Evolutionary conservation across 2,888 invertebrate species (phyloP), one percentile per base, ranked within the genome.

Genomic region (Synanthedon tipuliformis): DNA sequence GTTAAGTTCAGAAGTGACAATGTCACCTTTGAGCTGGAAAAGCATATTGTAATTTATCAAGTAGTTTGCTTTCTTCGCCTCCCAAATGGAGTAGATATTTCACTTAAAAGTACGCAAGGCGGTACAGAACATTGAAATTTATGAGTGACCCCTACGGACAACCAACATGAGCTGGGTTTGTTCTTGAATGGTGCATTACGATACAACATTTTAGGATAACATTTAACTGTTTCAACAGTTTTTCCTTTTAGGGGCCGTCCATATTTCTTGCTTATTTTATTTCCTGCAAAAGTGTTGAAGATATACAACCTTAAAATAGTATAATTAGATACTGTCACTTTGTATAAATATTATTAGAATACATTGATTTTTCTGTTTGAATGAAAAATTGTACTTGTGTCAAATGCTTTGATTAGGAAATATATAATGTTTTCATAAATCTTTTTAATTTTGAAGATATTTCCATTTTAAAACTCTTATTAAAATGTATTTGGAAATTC

Each of bases 91-190:
- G 75, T 61, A 74, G 72, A 81, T 80, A 80, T 79, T 79, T 80
- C 78, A 80, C 79, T 80, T 78, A 75, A 80, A 57, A 80, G 77
- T 78, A 71, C 76, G 69, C 73, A 65, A 69, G 73, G 72, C 67
- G 73, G 78, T 78, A 77, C 77, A 73, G 75, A 74, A 77, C 73
- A 81, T 81, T 80, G 80, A 77, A 75, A 81, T 81, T 81, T 81
- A 81, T 75, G 78, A 76, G 77, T 74, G 75, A 75, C 75, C 80
- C 73, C 71, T 4, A 66, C 75, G 74, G 77, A 71, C 76, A 73
- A 64, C 69, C 65, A 71, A 71, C 68, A 67, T 67, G 67, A 72
- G 71, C 12, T 65, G 68, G 67, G 68, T 63, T 71, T 64, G 66
- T 65, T 69, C 45, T 66, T 65, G 68, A 68, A 66, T 65, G 65